A percentile compares a stretch with the other conserved stretches of the same genome.
phyloP scores from a whole-genome alignment of 2,888 invertebrate species.

The Platerodrilus igneus region DNA sequence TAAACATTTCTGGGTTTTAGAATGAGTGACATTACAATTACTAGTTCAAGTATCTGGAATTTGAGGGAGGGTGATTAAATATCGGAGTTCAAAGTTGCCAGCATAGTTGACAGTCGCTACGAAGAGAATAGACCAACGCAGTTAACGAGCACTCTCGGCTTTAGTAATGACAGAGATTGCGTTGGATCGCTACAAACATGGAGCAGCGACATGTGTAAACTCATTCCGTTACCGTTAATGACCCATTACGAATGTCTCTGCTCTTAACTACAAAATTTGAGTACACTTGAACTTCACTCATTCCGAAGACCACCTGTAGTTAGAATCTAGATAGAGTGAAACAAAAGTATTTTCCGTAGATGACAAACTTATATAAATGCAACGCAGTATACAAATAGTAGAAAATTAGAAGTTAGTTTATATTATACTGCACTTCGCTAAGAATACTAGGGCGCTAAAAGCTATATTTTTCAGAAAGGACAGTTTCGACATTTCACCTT shows the following conservation, averaged over 20 bases:
- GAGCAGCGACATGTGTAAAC: conserved; percentile 34
- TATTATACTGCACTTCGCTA: too few species aligned
- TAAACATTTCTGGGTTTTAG: conserved; percentile 30
- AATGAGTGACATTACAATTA: conserved; percentile 33
- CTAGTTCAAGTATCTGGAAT: conserved; percentile 33
- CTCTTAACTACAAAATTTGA: conserved; percentile 25
- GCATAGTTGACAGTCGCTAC: conserved; percentile 25
- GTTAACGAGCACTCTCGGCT: conserved; percentile 14
- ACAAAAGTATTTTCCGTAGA: too few species aligned
- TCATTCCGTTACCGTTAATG: conserved; percentile 34
- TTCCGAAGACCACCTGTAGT: conserved; percentile 30
- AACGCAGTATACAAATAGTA: too few species aligned
- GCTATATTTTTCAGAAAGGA: too few species aligned
- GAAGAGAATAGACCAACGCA: conserved; percentile 23
- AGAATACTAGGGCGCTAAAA: too few species aligned
- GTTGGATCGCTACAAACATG: conserved; percentile 23
- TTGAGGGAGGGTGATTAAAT: conserved; percentile 30
- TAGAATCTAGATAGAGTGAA: conserved; percentile 23
- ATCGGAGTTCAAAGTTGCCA: conserved; percentile 30
- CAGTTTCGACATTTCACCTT: too few species aligned
- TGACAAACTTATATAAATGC: too few species aligned
- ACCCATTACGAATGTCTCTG: conserved; percentile 33
- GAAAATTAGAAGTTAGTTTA: too few species aligned
- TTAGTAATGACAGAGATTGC: not conserved
- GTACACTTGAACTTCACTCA: conserved; percentile 22